Evolutionary conservation across 2,113 vertebrate genomes (phyloP).

Genomic region (Promerops cafer): DNA sequence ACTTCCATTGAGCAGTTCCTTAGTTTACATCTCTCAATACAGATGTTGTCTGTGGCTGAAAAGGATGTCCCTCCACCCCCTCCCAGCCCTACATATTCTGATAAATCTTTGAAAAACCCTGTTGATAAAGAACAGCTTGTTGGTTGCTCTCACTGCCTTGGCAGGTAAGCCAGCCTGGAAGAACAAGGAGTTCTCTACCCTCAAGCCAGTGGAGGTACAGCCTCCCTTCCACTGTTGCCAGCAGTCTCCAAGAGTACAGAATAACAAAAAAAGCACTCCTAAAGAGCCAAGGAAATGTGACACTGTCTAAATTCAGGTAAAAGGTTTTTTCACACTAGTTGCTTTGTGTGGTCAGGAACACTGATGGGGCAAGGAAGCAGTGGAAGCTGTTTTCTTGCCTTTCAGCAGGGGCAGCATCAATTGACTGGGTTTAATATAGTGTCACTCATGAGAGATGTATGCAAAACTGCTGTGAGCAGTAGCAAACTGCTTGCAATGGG

Average conservation of each 20-base stretch:
- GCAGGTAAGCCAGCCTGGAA: background rate
- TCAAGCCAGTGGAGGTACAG: background rate
- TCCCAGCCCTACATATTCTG: background rate
- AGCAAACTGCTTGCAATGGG: background rate
- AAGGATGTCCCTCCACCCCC: background rate
- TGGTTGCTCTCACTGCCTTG: background rate
- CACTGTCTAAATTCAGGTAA: background rate
- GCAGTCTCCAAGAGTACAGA: background rate
- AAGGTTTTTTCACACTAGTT: background rate
- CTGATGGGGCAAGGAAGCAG: background rate
- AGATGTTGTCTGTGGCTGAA: background rate
- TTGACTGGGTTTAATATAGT: background rate
- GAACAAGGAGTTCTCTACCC: background rate
- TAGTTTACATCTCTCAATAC: background rate
- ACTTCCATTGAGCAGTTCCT: background rate
- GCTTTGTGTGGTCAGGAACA: background rate
- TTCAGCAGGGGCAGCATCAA: background rate
- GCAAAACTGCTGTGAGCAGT: background rate
- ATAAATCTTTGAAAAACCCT: background rate
- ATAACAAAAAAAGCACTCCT: background rate
- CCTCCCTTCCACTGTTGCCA: background rate
- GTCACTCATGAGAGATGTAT: background rate
- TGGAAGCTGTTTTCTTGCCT: background rate
- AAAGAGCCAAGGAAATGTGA: background rate
- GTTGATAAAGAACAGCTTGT: background rate